These are phyloP conservation scores for Globodera rostochiensis DNA, from an alignment of 1,140 invertebrate genomes.

Conservation along the genomic window DNA sequence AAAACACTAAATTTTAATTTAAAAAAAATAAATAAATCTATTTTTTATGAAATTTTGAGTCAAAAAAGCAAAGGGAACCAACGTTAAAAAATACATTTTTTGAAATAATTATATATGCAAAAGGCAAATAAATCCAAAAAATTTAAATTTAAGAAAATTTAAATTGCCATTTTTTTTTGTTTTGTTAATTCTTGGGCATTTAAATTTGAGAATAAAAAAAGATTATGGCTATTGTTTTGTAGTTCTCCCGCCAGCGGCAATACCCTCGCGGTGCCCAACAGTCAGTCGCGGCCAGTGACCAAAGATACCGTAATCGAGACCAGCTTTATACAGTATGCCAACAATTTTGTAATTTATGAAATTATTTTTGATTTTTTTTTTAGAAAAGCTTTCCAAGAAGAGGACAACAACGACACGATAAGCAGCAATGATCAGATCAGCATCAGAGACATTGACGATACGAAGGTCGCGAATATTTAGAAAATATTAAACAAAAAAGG, in stretches of 20 bases:
- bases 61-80: too few species aligned
- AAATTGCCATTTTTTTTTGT: too few species aligned
- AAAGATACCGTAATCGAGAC: slow-evolving; percentile 44
- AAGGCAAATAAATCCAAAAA: too few species aligned
- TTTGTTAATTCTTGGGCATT: too few species aligned
- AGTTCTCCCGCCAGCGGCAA: not conserved
- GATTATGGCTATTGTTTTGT: not conserved
- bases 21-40: not conserved
- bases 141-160: too few species aligned
- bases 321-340: slow-evolving; percentile 48
- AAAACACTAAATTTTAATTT: not conserved
- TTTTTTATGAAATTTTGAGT: too few species aligned
- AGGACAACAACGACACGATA: slow-evolving; percentile 51
- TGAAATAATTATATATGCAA: too few species aligned
- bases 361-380: slow-evolving; percentile 4
- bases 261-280: slow-evolving; percentile 32
- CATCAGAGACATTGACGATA: slow-evolving; percentile 54
- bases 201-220: too few species aligned
- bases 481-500: not conserved
- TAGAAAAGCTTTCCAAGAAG: slow-evolving; percentile 36
- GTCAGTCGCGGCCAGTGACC: slow-evolving; percentile 28
- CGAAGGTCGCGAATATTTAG: slow-evolving; percentile 35
- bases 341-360: not conserved
- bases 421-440: slow-evolving; percentile 46
- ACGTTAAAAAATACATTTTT: too few species aligned